Evolutionary conservation across 2,113 vertebrate genomes (phyloP).

Genomic region (Nannobrachium achirus): DNA sequence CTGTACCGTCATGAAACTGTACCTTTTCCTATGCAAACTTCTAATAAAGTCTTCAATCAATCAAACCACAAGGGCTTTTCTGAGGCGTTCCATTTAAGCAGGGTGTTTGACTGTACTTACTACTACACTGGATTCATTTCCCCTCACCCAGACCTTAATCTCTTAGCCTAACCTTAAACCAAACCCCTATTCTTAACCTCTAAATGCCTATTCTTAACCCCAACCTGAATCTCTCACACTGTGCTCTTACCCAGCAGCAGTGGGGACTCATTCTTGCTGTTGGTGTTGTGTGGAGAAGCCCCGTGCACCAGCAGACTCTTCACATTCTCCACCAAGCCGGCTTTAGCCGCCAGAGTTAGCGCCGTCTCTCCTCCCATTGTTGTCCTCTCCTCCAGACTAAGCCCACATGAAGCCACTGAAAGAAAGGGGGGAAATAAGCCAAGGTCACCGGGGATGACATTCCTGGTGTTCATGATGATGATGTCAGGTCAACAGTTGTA

Average conservation of each 20-base stretch:
- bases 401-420: constrained; percentile 73
- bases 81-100: too few species aligned
- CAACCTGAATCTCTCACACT: neutral
- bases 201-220: too few species aligned
- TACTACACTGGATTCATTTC: too few species aligned
- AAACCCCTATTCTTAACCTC: too few species aligned
- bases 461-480: neutral
- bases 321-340: constrained; percentile 78
- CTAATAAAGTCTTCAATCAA: too few species aligned
- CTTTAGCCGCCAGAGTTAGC: constrained; percentile 82
- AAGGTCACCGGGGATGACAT: neutral
- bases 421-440: constrained; percentile 26
- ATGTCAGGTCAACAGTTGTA: constrained; percentile 9
- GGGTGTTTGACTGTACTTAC: too few species aligned
- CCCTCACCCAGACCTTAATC: too few species aligned
- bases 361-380: constrained; percentile 82
- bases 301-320: constrained; percentile 79
- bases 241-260: constrained; percentile 83
- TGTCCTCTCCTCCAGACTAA: constrained; percentile 84
- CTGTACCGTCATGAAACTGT: too few species aligned
- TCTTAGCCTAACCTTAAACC: too few species aligned
- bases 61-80: too few species aligned
- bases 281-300: constrained; percentile 80
- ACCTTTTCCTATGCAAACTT: too few species aligned
- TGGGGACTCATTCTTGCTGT: constrained; percentile 83